Percentiles rank a stretch among this genome's conserved stretches.
Conservation (phyloP, 2,888 invertebrate species). For the Torymus auratus region DNA sequence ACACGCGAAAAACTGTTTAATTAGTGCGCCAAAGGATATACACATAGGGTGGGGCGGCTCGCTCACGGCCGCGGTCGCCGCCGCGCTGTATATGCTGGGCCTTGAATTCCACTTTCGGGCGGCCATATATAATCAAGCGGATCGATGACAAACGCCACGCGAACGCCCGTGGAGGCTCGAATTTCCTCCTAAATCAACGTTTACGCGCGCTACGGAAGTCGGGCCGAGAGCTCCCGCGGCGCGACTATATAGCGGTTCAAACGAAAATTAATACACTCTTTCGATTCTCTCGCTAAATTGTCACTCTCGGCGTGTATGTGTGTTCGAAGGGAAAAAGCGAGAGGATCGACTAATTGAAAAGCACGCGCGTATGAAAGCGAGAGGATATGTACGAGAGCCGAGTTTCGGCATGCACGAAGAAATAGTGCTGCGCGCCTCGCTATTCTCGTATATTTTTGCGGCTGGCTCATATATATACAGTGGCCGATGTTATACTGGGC, state of each 20-base stretch:
- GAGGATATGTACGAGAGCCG: neutral
- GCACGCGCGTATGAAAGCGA: neutral
- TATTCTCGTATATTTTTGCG: no score
- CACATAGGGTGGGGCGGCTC: no score
- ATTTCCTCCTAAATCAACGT: constrained; percentile 30
- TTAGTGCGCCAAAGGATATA: constrained; percentile 26
- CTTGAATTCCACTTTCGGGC: constrained; percentile 29
- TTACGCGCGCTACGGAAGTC: neutral
- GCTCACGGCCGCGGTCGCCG: no score
- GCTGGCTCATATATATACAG: no score
- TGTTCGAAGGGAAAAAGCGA: neutral
- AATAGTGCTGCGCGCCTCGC: no score
- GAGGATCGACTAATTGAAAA: constrained; percentile 41
- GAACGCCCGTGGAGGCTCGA: neutral
- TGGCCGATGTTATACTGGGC: no score
- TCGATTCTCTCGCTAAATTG: neutral
- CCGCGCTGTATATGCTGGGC: neutral
- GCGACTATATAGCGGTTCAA: neutral
- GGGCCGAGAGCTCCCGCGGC: neutral
- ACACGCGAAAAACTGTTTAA: constrained; percentile 35
- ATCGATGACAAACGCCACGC: constrained; percentile 40
- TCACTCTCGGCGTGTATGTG: neutral
- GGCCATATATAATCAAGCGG: constrained; percentile 22
- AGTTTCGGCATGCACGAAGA: no score
- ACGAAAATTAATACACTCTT: constrained; percentile 40